These are phyloP conservation scores for Eupithecia exiguata DNA, from an alignment of 2,888 invertebrate species.

Conservation along the genomic window DNA sequence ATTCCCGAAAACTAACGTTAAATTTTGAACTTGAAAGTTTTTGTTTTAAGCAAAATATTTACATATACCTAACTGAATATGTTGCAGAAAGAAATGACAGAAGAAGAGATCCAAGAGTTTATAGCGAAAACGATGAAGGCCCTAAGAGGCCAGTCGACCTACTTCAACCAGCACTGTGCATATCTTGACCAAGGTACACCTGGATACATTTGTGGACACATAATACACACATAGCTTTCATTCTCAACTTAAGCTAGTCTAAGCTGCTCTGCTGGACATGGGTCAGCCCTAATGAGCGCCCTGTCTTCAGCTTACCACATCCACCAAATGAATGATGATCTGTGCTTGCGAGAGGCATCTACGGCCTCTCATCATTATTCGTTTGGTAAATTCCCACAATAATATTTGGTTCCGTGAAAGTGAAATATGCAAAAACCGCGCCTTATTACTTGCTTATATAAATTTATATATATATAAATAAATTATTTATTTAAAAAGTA, in stretches of 20 bases:
- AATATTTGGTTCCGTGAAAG: not conserved
- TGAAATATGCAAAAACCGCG: not conserved
- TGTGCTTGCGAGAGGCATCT: too few species aligned
- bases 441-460: not conserved
- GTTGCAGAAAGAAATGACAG: constrained; percentile 69
- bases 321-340: too few species aligned
- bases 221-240: constrained; percentile 29
- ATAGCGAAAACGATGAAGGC: constrained; percentile 71
- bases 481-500: too few species aligned
- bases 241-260: constrained; percentile 16
- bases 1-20: too few species aligned
- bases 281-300: not conserved
- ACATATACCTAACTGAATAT: not conserved
- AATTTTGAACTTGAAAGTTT: not conserved
- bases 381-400: not conserved
- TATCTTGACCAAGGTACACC: constrained; percentile 49
- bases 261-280: not conserved
- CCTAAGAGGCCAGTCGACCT: constrained; percentile 76
- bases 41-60: not conserved
- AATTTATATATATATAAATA: not conserved
- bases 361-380: not conserved
- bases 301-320: too few species aligned
- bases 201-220: constrained; percentile 38
- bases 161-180: constrained; percentile 73
- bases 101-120: constrained; percentile 69